A percentile compares a stretch with the other conserved stretches of the same genome.
Evolutionary conservation across 2,113 vertebrate genomes (phyloP).

Genomic region (Ctenomys sociabilis): DNA sequence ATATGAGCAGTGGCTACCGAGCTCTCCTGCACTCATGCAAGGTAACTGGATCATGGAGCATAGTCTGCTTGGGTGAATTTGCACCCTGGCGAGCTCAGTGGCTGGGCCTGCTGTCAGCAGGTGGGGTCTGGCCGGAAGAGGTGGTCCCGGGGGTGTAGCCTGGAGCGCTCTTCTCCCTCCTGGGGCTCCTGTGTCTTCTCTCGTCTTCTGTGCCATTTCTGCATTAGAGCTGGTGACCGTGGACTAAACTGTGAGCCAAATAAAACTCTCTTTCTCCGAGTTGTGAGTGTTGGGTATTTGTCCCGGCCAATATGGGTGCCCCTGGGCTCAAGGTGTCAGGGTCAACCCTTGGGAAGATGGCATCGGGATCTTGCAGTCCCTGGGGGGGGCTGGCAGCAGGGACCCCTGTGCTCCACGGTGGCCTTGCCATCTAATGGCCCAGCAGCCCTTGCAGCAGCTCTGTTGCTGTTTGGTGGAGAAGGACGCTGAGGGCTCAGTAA

Average conservation of each 20-base stretch:
- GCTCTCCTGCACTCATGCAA: neutral
- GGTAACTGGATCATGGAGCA: neutral
- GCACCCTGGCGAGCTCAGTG: neutral
- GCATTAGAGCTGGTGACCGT: neutral
- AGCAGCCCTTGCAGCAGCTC: neutral
- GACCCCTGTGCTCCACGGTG: fast-evolving
- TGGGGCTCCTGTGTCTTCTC: no score
- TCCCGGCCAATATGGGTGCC: neutral
- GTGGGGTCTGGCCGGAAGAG: neutral
- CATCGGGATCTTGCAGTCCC: neutral
- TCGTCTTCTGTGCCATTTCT: neutral
- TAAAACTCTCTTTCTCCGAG: neutral
- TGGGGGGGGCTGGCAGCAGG: neutral
- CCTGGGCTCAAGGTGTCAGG: neutral
- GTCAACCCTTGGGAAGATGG: neutral
- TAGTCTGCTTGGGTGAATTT: neutral
- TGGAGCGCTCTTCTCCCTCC: neutral
- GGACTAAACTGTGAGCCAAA: neutral
- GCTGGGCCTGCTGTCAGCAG: neutral
- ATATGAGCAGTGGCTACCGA: neutral
- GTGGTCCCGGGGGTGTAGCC: neutral
- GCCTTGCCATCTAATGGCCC: no score
- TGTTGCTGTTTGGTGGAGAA: neutral
- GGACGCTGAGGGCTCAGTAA: neutral
- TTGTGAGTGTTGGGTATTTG: neutral